Evolutionary conservation across 2,113 vertebrate species (phyloP), one percentile per base, ranked within the genome.

Genomic region (Nicator chloris): DNA sequence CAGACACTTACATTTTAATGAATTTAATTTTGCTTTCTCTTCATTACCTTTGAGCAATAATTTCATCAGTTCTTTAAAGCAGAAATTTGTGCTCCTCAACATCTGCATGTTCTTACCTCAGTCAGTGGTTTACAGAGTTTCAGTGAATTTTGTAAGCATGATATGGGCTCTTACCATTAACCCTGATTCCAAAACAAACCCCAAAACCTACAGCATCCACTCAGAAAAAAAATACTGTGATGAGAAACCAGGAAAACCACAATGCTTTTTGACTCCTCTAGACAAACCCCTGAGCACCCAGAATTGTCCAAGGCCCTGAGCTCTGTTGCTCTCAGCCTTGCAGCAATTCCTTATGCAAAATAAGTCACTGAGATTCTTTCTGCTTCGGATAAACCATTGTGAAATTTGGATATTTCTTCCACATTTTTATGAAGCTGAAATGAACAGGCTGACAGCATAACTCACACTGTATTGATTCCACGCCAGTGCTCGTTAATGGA

Each of bases 401-500:
- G 65, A 94, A 93, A 94, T 95, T 70, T 79, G 39, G 85, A 26
- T 81, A 80, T 86, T 95, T 94, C 49, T 65, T 82, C 54, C 79
- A 28, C 35, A 30, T 73, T 88, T 82, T 92, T 90, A 66, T 63
- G 90, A 89, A 70, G 84, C 78, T 60, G 82, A 91, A 90, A 87
- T 56, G 82, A 91, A 22, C n/a, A 88, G 81, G 71, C 76, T 88
- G 94, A 88, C 92, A 95, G 82, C 71, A 78, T 66, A 93, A 92
- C 79, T 91, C 91, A 92, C 66, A 49, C 54, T 65, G 0, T 92
- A 97, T 96, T 86, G 95, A 95, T 95, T 88, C 93, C 59, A 4
- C 60, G 83, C 86, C 94, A 93, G 81, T 5, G 61, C 73, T 89
- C 45, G 45, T 95, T 96, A 97, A 93, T 87, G 65, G 91, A 91